phyloP scores from a whole-genome alignment of 2,797 vertebrate genomes.

The Enteromius unitaeniatus region DNA sequence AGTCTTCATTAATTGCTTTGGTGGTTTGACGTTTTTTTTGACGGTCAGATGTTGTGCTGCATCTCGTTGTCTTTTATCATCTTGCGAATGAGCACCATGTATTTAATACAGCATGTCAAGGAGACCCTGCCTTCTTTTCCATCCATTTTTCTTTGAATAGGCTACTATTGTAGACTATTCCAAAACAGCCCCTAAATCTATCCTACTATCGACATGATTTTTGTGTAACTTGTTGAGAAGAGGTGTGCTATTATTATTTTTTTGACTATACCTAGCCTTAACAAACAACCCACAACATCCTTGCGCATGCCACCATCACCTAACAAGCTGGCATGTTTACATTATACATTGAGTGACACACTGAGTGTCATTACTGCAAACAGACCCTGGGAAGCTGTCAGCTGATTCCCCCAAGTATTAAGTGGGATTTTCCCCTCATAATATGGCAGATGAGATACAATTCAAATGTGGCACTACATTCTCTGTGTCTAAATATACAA shows the following conservation, averaged over 20 bases:
- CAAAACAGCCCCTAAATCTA: not conserved
- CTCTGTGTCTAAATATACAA: not conserved
- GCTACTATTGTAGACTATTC: not conserved
- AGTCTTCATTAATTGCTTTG: too few relatives aligned
- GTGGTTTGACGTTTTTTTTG: too few relatives aligned
- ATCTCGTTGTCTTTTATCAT: not conserved
- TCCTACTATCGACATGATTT: not conserved
- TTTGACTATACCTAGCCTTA: not conserved
- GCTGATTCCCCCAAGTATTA: not conserved
- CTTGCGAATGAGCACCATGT: not conserved
- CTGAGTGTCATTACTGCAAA: not conserved
- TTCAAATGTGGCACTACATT: not conserved
- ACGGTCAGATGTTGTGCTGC: not conserved
- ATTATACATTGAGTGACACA: not conserved
- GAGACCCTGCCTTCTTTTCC: not conserved
- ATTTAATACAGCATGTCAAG: not conserved
- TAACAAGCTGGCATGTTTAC: not conserved
- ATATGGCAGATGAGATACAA: constrained; percentile 9
- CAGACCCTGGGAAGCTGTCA: constrained; percentile 10
- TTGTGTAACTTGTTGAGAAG: not conserved
- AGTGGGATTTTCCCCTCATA: not conserved
- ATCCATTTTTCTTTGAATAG: not conserved
- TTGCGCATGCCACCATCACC: not conserved
- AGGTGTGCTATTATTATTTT: not conserved
- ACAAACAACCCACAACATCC: not conserved